A percentile compares a stretch with the other conserved stretches of the same genome.
These are phyloP conservation scores for Rhynchomys soricoides DNA, from an alignment of 2,113 vertebrate genomes.

Conservation along the genomic window DNA sequence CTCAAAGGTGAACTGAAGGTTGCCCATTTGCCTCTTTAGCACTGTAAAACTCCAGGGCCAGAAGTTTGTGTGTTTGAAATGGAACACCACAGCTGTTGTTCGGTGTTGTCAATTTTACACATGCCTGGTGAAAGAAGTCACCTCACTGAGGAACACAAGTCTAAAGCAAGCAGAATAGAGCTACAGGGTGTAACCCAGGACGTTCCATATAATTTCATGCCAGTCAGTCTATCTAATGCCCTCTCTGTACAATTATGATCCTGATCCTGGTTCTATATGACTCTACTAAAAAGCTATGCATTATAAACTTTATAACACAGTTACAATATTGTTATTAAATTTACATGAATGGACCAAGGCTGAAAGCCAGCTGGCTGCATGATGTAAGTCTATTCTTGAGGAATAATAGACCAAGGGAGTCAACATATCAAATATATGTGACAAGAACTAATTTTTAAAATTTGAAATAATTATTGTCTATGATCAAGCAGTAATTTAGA, in stretches of 20 bases:
- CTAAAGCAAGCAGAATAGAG: background rate
- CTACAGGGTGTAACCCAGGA: background rate
- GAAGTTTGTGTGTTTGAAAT: background rate
- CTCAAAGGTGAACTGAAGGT: background rate
- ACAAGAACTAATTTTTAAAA: background rate
- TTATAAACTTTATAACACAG: constrained; percentile 65
- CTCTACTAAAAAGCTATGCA: constrained; percentile 52
- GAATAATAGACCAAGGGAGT: background rate
- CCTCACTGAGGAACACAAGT: background rate
- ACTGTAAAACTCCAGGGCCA: background rate
- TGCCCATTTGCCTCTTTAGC: background rate
- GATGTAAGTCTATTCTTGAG: background rate
- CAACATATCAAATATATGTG: constrained; percentile 27
- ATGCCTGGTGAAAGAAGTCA: background rate
- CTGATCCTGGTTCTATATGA: constrained; percentile 40
- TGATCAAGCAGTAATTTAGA: background rate
- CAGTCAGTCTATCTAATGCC: background rate
- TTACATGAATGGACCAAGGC: background rate
- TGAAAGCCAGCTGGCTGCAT: background rate
- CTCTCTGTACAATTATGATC: constrained; percentile 42
- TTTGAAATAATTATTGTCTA: constrained; percentile 19
- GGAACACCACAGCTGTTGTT: background rate
- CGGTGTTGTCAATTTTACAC: background rate
- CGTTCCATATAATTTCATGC: background rate
- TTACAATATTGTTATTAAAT: constrained; percentile 58